Conservation (phyloP, 2,888 invertebrate genomes). For the Aphrophora alni region DNA sequence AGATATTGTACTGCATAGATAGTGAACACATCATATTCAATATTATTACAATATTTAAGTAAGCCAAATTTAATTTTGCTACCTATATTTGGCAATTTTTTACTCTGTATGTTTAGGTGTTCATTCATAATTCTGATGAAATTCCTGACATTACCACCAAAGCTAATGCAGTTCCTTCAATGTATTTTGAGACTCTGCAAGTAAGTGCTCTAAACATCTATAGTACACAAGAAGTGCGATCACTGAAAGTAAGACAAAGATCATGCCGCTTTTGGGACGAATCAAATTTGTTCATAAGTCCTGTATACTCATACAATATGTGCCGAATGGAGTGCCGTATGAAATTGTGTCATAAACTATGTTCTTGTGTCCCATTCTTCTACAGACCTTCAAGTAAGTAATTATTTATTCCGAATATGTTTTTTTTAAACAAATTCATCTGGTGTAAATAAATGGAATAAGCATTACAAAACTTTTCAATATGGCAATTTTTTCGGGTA, state of each 20-base stretch:
- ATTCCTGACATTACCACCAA: slow-evolving; percentile 69
- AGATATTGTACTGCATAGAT: no score
- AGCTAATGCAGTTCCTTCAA: slow-evolving; percentile 53
- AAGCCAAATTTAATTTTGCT: no score
- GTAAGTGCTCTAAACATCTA: slow-evolving; percentile 66
- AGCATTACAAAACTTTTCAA: no score
- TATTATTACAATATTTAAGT: no score
- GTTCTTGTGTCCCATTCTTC: slow-evolving; percentile 57
- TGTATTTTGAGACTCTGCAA: slow-evolving; percentile 65
- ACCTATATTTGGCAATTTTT: no score
- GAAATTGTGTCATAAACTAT: slow-evolving; percentile 53
- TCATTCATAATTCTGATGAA: slow-evolving; percentile 71
- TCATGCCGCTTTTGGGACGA: slow-evolving; percentile 54
- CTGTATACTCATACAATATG: slow-evolving; percentile 55
- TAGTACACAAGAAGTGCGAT: slow-evolving; percentile 62
- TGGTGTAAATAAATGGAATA: no score
- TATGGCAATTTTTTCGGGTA: no score
- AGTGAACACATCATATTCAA: no score
- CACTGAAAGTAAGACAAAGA: slow-evolving; percentile 53
- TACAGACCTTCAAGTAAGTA: slow-evolving; percentile 53
- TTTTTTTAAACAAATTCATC: no score
- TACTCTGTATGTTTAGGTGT: slow-evolving; percentile 63
- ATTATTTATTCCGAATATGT: no score
- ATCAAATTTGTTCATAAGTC: slow-evolving; percentile 52
- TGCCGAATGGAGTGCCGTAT: slow-evolving; percentile 57